Evolutionary conservation across 2,113 vertebrate genomes (phyloP).

Genomic region (Ondatra zibethicus): DNA sequence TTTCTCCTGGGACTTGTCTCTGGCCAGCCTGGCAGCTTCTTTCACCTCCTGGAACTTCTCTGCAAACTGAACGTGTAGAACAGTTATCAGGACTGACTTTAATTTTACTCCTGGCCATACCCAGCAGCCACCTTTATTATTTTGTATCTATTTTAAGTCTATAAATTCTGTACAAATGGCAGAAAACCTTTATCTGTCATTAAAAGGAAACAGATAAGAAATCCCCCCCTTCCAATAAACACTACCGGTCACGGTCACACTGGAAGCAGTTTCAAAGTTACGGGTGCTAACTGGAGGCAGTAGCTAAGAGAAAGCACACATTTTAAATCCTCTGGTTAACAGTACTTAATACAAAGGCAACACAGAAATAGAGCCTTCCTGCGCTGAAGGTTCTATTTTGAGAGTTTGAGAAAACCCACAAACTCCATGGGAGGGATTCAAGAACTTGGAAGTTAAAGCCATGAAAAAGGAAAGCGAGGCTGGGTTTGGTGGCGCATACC

Average conservation of each 20-base stretch:
- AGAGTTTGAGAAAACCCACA: neutral
- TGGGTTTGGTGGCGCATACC: neutral
- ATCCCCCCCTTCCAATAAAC: neutral
- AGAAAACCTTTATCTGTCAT: slow-evolving; percentile 14
- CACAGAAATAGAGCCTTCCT: neutral
- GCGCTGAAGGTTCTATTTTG: neutral
- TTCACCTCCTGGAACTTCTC: slow-evolving; percentile 99
- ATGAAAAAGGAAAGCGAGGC: neutral
- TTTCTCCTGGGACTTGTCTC: slow-evolving; percentile 98
- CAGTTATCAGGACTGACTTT: slow-evolving; percentile 27
- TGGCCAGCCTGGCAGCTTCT: slow-evolving; percentile 94
- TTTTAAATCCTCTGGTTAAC: neutral
- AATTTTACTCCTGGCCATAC: neutral
- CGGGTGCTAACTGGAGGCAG: neutral
- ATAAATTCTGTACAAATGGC: neutral
- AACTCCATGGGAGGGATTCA: neutral
- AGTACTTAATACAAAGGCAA: neutral
- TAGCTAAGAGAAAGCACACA: neutral
- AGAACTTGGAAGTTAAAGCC: neutral
- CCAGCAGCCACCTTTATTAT: neutral
- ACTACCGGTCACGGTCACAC: neutral
- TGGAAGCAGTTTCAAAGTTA: neutral
- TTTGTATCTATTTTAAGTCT: neutral
- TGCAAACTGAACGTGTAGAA: slow-evolving; percentile 92
- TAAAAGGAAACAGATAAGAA: neutral